Evolutionary conservation across 2,797 vertebrate genomes (phyloP).

Genomic region (Chelidonichthys spinosus): DNA sequence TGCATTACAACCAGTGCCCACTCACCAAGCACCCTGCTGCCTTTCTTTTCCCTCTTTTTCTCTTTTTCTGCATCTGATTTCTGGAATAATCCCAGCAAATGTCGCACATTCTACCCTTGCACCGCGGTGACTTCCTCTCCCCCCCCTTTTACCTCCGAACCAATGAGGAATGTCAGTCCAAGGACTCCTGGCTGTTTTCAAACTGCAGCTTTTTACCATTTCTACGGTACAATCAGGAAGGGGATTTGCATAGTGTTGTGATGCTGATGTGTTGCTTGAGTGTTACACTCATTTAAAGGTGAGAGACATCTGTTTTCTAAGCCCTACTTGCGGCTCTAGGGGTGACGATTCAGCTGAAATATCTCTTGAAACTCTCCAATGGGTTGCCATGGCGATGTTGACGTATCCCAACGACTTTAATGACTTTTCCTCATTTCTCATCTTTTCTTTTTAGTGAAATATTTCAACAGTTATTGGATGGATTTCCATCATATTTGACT

Average conservation of each 20-base stretch:
- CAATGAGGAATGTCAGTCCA: conserved; percentile 47
- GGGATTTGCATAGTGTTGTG: conserved; percentile 38
- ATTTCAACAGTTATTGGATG: background rate
- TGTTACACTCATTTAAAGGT: conserved; percentile 18
- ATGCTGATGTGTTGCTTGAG: conserved; percentile 7
- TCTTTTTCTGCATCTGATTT: conserved; percentile 38
- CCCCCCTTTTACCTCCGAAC: background rate
- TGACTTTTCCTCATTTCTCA: background rate
- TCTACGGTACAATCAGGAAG: background rate
- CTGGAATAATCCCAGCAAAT: conserved; percentile 56
- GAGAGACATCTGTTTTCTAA: background rate
- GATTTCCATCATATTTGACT: background rate
- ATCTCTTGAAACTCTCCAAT: background rate
- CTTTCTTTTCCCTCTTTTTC: conserved; percentile 19
- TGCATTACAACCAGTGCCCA: conserved; percentile 48
- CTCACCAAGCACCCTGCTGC: conserved; percentile 40
- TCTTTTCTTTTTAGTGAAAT: background rate
- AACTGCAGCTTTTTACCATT: conserved; percentile 34
- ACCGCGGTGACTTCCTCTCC: conserved; percentile 3
- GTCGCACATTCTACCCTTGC: conserved; percentile 18
- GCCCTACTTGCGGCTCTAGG: background rate
- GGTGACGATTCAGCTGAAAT: background rate
- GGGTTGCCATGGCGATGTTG: background rate
- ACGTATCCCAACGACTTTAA: background rate
- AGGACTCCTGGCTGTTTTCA: conserved; percentile 31